Evolutionary conservation across 2,797 vertebrate species (phyloP).

Genomic region (Psittacula derbiana): DNA sequence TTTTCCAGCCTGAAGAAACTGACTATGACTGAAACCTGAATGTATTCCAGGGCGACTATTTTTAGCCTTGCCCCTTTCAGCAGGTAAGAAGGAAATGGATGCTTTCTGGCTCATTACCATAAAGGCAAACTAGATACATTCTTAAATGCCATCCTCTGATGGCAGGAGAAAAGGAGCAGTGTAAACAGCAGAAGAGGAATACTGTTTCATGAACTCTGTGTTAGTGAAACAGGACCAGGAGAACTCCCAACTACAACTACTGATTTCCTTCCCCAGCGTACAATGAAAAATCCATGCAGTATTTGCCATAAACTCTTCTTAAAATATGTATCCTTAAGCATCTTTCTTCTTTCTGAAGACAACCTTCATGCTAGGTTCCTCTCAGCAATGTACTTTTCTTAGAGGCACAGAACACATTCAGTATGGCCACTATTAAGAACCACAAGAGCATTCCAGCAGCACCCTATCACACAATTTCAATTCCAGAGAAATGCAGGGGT

Average conservation of each 20-base stretch:
- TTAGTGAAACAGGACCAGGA: neutral
- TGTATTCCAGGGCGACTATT: conserved; percentile 11
- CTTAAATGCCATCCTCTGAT: neutral
- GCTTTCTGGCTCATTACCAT: conserved; percentile 41
- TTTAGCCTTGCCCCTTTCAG: conserved; percentile 15
- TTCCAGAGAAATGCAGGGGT: neutral
- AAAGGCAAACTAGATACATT: neutral
- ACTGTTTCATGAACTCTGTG: neutral
- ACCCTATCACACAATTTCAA: neutral
- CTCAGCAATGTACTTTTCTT: neutral
- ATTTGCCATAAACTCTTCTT: neutral
- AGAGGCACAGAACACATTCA: neutral
- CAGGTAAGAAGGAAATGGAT: conserved; percentile 22
- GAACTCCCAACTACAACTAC: neutral
- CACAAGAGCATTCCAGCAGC: neutral
- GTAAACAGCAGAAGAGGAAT: neutral
- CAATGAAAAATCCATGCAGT: neutral
- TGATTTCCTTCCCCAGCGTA: neutral
- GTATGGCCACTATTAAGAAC: neutral
- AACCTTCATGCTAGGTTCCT: neutral
- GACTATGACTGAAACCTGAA: neutral
- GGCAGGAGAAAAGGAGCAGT: neutral
- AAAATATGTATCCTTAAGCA: neutral
- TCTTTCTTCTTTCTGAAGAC: neutral
- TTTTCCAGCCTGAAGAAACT: neutral